Percentiles rank a stretch among this genome's conserved stretches.
phyloP scores from a whole-genome alignment of 2,888 invertebrate species.

The Heliconius ethilla region DNA sequence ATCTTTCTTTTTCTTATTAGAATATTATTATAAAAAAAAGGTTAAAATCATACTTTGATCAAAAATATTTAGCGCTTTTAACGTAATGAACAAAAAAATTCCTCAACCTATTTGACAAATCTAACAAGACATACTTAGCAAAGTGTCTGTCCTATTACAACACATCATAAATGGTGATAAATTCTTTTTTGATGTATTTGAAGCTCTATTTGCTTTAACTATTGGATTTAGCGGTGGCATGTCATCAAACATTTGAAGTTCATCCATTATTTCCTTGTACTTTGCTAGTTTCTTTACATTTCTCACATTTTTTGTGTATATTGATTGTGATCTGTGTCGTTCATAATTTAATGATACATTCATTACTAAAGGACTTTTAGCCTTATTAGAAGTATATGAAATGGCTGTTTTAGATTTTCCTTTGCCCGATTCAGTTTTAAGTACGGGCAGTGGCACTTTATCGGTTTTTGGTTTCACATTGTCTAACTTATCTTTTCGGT shows the following conservation, averaged over 20 bases:
- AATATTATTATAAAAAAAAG: background rate
- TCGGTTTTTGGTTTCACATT: conserved; percentile 47
- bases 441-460: conserved; percentile 43
- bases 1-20: background rate
- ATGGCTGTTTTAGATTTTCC: conserved; percentile 50
- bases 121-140: conserved; percentile 28
- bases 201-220: conserved; percentile 65
- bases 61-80: background rate
- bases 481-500: conserved; percentile 45
- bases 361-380: conserved; percentile 60
- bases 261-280: conserved; percentile 69
- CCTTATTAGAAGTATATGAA: conserved; percentile 49
- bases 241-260: conserved; percentile 62
- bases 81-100: background rate
- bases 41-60: background rate
- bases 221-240: conserved; percentile 57
- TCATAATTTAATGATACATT: conserved; percentile 57
- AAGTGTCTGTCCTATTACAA: conserved; percentile 5
- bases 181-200: conserved; percentile 62
- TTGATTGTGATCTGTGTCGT: conserved; percentile 44
- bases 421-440: conserved; percentile 45
- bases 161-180: conserved; percentile 48
- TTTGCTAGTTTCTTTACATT: conserved; percentile 60
- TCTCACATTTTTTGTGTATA: conserved; percentile 44
- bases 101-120: background rate